Percentiles rank a stretch among this genome's conserved stretches.
These are phyloP conservation scores for Mycalesis mineus DNA, from an alignment of 2,888 invertebrate species.

Conservation along the genomic window DNA sequence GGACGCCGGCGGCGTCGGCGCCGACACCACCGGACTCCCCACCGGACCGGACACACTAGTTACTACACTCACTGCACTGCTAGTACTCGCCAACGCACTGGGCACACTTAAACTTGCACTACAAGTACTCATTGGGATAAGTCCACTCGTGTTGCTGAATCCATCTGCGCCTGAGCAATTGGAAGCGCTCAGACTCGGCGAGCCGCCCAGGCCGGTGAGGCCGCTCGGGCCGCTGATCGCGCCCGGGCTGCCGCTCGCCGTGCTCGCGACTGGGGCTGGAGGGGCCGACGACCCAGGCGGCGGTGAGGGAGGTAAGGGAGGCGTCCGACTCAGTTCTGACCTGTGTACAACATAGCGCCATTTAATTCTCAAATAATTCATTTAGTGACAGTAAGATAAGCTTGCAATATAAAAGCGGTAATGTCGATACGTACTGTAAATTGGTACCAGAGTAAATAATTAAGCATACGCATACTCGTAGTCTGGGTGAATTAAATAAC, in stretches of 20 bases:
- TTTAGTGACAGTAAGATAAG: too few relatives aligned
- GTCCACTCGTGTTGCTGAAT: slow-evolving; percentile 37
- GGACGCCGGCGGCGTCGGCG: slow-evolving; percentile 24
- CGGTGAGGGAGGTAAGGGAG: slow-evolving; percentile 64
- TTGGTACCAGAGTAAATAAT: too few relatives aligned
- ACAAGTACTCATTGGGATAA: slow-evolving; percentile 36
- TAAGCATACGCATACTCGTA: too few relatives aligned
- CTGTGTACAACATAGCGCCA: slow-evolving; percentile 37
- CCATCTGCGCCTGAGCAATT: slow-evolving; percentile 29
- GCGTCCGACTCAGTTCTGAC: slow-evolving; percentile 55
- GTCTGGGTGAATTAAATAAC: too few relatives aligned
- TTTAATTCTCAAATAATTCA: neutral
- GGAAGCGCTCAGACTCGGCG: slow-evolving; percentile 28
- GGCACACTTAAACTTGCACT: slow-evolving; percentile 26
- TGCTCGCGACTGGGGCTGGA: slow-evolving; percentile 40
- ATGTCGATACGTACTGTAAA: too few relatives aligned
- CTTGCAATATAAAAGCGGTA: too few relatives aligned
- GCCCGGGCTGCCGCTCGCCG: slow-evolving; percentile 33
- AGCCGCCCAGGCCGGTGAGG: slow-evolving; percentile 34
- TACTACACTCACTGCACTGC: slow-evolving; percentile 15
- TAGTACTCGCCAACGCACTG: slow-evolving; percentile 23
- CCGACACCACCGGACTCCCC: slow-evolving; percentile 22
- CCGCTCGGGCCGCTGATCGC: slow-evolving; percentile 55
- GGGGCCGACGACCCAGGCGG: slow-evolving; percentile 64
- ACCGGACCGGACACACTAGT: slow-evolving; percentile 11